Conservation (phyloP, 2,888 invertebrate species). For the Calameuta filiformis region DNA sequence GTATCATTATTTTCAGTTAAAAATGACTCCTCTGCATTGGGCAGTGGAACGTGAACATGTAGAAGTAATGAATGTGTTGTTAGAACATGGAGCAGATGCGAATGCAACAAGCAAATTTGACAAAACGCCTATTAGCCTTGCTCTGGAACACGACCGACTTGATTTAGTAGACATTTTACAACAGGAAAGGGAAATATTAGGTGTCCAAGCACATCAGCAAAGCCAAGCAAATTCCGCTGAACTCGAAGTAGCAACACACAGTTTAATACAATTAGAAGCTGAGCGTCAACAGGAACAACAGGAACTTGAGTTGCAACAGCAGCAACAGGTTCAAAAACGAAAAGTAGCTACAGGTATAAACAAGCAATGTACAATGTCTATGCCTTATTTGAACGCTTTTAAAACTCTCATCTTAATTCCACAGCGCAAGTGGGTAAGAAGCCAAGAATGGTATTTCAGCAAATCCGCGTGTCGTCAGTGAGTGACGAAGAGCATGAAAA, state of each 20-base stretch:
- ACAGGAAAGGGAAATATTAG: slow-evolving; percentile 57
- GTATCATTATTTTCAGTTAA: slow-evolving; percentile 69
- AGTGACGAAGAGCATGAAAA: slow-evolving; percentile 52
- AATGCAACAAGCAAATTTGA: slow-evolving; percentile 78
- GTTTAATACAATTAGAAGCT: slow-evolving; percentile 55
- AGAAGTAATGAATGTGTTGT: slow-evolving; percentile 75
- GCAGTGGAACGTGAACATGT: slow-evolving; percentile 86
- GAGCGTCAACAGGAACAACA: slow-evolving; percentile 49
- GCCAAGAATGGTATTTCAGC: slow-evolving; percentile 56
- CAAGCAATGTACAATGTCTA: background rate
- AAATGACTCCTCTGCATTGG: slow-evolving; percentile 96
- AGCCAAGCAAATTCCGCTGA: slow-evolving; percentile 50
- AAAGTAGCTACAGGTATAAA: slow-evolving; percentile 44
- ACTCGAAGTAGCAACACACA: slow-evolving; percentile 59
- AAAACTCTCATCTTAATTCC: background rate
- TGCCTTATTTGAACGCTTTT: background rate
- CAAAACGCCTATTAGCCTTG: slow-evolving; percentile 76
- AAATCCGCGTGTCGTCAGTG: slow-evolving; percentile 49
- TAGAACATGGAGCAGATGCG: slow-evolving; percentile 81
- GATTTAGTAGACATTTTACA: slow-evolving; percentile 73
- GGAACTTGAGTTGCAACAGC: slow-evolving; percentile 46
- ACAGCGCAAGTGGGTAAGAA: slow-evolving; percentile 49
- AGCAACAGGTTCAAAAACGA: slow-evolving; percentile 33
- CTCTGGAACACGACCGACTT: slow-evolving; percentile 73
- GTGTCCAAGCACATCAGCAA: slow-evolving; percentile 41